phyloP scores from a whole-genome alignment of 2,113 vertebrate species.

The Triplophysa rosa region DNA sequence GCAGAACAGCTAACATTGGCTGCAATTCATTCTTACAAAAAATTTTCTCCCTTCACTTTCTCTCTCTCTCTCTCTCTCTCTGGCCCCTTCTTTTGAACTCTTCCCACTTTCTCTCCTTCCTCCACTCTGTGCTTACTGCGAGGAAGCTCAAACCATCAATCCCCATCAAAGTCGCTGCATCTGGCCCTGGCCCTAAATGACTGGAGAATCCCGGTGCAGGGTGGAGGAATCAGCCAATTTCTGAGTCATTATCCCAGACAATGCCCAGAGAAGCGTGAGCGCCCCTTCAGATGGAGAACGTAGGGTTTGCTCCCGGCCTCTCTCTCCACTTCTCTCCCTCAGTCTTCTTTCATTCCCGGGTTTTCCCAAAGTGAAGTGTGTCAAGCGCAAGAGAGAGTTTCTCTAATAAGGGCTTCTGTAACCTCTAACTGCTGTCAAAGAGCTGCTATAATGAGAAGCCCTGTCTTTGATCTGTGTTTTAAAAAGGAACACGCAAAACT shows the following conservation, averaged over 20 bases:
- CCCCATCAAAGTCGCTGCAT: slow-evolving; percentile 38
- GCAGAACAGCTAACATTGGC: too few species aligned
- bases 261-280: slow-evolving; percentile 28
- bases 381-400: slow-evolving; percentile 27
- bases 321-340: neutral
- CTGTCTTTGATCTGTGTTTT: neutral
- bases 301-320: neutral
- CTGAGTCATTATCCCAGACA: slow-evolving; percentile 36
- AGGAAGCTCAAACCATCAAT: slow-evolving; percentile 42
- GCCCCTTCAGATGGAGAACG: slow-evolving; percentile 3
- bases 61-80: slow-evolving; percentile 40
- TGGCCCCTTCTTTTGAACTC: neutral
- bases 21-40: too few species aligned
- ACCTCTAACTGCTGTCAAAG: neutral
- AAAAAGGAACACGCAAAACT: neutral
- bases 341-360: neutral
- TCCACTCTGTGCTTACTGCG: slow-evolving; percentile 16
- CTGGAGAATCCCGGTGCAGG: slow-evolving; percentile 46
- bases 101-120: neutral
- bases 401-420: slow-evolving; percentile 40
- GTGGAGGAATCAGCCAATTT: slow-evolving; percentile 43
- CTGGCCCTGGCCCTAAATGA: slow-evolving; percentile 52
- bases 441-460: slow-evolving; percentile 8
- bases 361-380: slow-evolving; percentile 24
- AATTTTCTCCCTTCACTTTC: neutral